Base-by-base conservation (phyloP, 2,113 vertebrate genomes). In the Amazona vittata region DNA sequence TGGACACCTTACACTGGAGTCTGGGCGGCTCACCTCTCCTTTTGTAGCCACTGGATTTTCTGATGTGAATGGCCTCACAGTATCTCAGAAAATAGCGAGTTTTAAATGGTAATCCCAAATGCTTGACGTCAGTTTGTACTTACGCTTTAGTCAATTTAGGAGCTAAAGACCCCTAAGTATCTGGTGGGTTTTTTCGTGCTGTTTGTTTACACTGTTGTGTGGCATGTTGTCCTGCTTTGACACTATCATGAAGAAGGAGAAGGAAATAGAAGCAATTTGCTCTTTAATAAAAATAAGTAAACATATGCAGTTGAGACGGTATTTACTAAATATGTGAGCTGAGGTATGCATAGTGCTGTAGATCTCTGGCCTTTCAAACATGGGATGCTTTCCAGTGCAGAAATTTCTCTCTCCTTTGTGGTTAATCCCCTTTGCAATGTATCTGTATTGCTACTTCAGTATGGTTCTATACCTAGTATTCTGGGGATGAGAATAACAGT, bases 101-200 rank as follows among this genome's bases (percentile, higher is more conserved):
- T 95, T 86, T 17, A 70, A 93, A 90, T 62, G n/a, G 59, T 79
- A 85, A 91, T 91, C 86, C 81, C 77, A 69, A 65, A 79, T 33
- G 44, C 80, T 71, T 94, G 79, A 89, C 16, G 8, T 94, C 89
- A 93, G 65, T 86, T 93, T 93, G 71, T 84, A 59, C 91, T 93
- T 89, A 92, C 73, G 73, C 62, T 94, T 76, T 49, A 83, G 86
- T 82, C 83, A 78, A 68, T 88, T 96, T 89, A 93, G 95, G 65
- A 82, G 57, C 89, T 93, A 89, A 95, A 94, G 65, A 84, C 81
- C 46, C 52, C 68, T 82, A 90, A 84, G n/a, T 96, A 93, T 76
- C 60, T 89, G 74, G 43, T 90, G 88, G 57, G 21, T 10, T 59
- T 59, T 59, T 59, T 59, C 33, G 15, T 91, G 82, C 76, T 90